A percentile compares a stretch with the other conserved stretches of the same genome.
Conservation (phyloP, 2,888 invertebrate species). For the Gastracanthus pulcherrimus region DNA sequence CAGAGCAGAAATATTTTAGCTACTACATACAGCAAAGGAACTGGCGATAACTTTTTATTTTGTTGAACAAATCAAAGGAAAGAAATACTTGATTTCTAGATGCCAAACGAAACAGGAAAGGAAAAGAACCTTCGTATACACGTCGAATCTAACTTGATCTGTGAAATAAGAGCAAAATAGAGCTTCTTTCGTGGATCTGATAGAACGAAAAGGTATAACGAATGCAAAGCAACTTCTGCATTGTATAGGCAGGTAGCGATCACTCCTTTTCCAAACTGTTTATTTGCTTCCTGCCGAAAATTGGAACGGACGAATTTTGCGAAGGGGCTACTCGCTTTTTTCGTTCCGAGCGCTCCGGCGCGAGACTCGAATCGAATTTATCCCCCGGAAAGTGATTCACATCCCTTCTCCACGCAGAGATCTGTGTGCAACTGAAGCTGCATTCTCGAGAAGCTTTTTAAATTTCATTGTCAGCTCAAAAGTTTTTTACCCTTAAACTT, state of each 20-base stretch:
- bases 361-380: neutral
- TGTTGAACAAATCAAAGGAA: no score
- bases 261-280: neutral
- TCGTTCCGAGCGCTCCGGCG: neutral
- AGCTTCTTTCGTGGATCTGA: neutral
- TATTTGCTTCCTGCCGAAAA: neutral
- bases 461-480: slow-evolving; percentile 11
- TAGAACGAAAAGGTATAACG: neutral
- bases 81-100: no score
- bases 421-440: neutral
- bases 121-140: no score
- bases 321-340: neutral
- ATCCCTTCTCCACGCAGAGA: no score
- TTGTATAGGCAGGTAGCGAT: no score
- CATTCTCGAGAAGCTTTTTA: neutral
- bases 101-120: no score
- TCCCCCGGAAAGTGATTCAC: slow-evolving; percentile 4
- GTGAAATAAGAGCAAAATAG: neutral
- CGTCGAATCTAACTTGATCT: neutral
- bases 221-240: neutral
- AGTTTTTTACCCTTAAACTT: neutral
- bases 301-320: slow-evolving; percentile 1
- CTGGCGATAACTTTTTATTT: no score
- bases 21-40: no score
- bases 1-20: no score